These are phyloP conservation scores for Charadrius vociferus DNA, from an alignment of 2,113 vertebrate species.

Conservation along the genomic window DNA sequence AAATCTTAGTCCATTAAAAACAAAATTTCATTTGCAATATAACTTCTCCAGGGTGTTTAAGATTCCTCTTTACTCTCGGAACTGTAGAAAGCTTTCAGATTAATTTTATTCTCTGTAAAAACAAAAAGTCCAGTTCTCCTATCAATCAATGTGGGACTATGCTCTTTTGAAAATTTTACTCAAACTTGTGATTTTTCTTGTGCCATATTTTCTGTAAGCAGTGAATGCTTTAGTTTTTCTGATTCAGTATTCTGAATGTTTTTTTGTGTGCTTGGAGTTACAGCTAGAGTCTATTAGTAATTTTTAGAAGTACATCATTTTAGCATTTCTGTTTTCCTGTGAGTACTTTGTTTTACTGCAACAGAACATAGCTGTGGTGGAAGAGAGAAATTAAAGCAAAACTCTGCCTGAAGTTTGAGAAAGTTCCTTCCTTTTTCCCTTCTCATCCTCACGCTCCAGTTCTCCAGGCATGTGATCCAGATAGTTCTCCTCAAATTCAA, in stretches of 20 bases:
- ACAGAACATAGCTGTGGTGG: background rate
- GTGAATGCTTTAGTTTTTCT: background rate
- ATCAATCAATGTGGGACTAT: background rate
- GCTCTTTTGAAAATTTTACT: background rate
- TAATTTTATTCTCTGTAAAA: background rate
- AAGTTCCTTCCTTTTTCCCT: background rate
- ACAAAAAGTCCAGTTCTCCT: background rate
- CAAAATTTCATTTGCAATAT: background rate
- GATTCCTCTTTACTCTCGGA: background rate
- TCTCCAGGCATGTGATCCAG: background rate
- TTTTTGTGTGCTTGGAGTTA: background rate
- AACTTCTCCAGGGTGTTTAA: background rate
- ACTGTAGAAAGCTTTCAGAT: background rate
- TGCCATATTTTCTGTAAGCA: background rate
- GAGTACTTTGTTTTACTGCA: background rate
- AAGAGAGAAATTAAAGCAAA: background rate
- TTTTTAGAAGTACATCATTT: background rate
- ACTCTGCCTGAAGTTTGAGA: background rate
- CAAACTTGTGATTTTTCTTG: background rate
- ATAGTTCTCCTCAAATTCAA: background rate
- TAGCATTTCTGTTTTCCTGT: background rate
- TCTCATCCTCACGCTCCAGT: background rate
- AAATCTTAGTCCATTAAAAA: background rate
- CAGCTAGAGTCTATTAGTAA: background rate
- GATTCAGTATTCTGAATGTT: background rate